These are phyloP conservation scores for Glossosoma conforme DNA, from an alignment of 1,140 invertebrate species.

Conservation along the genomic window DNA sequence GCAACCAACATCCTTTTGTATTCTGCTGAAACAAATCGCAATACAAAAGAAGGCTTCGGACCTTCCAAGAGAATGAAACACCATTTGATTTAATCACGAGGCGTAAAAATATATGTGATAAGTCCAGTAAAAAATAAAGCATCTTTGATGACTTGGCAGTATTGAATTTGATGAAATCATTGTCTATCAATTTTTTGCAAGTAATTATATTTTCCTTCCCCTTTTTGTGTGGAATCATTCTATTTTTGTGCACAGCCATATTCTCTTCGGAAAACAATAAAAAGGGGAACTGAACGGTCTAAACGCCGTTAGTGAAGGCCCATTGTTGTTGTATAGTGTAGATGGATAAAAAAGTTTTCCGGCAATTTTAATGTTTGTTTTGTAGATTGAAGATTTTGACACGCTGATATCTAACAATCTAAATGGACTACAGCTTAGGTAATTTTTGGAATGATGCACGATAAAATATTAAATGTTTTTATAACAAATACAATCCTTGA, in stretches of 20 bases:
- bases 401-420: conserved; percentile 5
- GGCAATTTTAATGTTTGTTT: conserved; percentile 29
- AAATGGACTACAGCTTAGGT: neutral
- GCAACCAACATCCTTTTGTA: no score
- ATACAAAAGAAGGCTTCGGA: conserved; percentile 12
- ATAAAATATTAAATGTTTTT: no score
- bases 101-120: conserved; percentile 21
- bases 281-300: neutral
- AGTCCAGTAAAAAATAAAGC: conserved; percentile 8
- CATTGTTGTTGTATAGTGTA: neutral
- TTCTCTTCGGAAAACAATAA: conserved; percentile 10
- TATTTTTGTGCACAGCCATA: conserved; percentile 3
- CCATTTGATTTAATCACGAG: conserved; percentile 16
- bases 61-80: conserved; percentile 6
- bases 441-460: no score
- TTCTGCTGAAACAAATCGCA: conserved; percentile 16
- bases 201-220: no score
- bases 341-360: conserved; percentile 3
- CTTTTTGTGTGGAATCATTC: conserved; percentile 9
- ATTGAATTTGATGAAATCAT: neutral
- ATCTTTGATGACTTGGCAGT: conserved; percentile 14
- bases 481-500: no score
- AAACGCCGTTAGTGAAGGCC: conserved; percentile 9
- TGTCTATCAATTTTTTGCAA: conserved; percentile 2
- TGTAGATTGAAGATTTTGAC: conserved; percentile 28